Base-by-base conservation (phyloP, 2,888 invertebrate species). In the Salticus scenicus region DNA sequence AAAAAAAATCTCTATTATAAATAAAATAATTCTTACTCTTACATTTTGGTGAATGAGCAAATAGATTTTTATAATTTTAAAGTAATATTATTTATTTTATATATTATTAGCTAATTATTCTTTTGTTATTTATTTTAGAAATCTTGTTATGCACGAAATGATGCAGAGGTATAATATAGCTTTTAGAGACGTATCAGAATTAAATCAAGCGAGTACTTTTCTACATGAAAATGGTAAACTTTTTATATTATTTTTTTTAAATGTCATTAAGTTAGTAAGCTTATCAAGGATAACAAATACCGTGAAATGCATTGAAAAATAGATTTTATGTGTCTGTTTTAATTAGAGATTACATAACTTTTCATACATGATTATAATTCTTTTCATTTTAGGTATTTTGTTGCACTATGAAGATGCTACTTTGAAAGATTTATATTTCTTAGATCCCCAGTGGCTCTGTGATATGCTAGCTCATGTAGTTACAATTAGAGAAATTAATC, bases 361-460 rank as follows among this genome's bases (percentile, higher is more conserved):
- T 37, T 37, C 37, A 37, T 37, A 37, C 4, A 7, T 7, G 37
- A 7, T 7, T 37, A 37, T 37, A 37, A 24, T 57, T 57, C 24
- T 57, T 24, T 57, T 30, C 31, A 30, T 64, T 70, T 17, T 20
- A 95, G 95, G 97, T 42, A 97, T 99, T 0, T 92, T 99, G 10
- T 93, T 98, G 0, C 97, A 98, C 91, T 98, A 97, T 90, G 97
- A 98, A 89, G 98, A 98, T 91, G 97, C 97, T 0, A 96, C 97
- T 0, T 92, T 98, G 1, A 95, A 97, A 90, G 98, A 99, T 92
- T 93, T 98, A 72, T 98, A 98, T 92, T 99, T 99, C 92, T 92
- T 99, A 66, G 96, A 98, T 91, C 98, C 99, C 0, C 99, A 99
- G 91, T 99, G 99, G 99, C 93, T 99, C 63, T 99, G 98, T 92